These are phyloP conservation scores for Calyptommatus sinebrachiatus DNA, from an alignment of 2,113 vertebrate genomes.

Conservation along the genomic window DNA sequence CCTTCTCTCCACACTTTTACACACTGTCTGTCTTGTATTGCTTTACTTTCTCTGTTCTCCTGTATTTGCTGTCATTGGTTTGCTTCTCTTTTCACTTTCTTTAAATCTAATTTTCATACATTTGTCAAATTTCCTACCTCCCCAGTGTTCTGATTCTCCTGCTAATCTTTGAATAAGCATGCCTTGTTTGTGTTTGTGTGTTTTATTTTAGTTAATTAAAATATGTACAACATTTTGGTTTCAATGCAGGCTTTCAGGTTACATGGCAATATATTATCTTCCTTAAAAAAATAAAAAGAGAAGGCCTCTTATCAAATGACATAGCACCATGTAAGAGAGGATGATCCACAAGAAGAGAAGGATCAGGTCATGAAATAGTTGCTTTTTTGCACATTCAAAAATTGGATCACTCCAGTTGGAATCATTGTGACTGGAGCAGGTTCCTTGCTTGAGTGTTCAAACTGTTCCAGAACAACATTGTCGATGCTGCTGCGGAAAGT, in stretches of 20 bases:
- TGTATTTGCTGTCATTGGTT: not conserved
- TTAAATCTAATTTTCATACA: not conserved
- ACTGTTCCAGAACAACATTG: no score
- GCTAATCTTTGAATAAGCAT: not conserved
- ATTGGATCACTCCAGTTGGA: no score
- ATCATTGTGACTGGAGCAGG: no score
- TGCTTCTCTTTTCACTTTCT: not conserved
- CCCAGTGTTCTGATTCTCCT: not conserved
- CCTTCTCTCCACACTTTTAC: not conserved
- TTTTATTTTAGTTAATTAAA: not conserved
- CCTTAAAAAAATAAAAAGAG: not conserved
- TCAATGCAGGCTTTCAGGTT: not conserved
- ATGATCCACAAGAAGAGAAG: no score
- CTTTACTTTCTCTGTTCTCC: not conserved
- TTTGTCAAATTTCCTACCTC: not conserved
- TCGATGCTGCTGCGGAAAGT: no score
- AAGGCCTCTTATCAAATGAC: not conserved
- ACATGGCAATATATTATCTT: not conserved
- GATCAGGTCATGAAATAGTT: no score
- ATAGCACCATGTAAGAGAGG: no score
- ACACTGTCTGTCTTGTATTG: not conserved
- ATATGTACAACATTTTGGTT: no score
- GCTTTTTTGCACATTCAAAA: no score
- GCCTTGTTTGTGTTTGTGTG: not conserved
- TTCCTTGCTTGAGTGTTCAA: no score